A percentile compares a stretch with the other conserved stretches of the same genome.
Conservation (phyloP, 2,797 vertebrate species). For the Squalus acanthias region DNA sequence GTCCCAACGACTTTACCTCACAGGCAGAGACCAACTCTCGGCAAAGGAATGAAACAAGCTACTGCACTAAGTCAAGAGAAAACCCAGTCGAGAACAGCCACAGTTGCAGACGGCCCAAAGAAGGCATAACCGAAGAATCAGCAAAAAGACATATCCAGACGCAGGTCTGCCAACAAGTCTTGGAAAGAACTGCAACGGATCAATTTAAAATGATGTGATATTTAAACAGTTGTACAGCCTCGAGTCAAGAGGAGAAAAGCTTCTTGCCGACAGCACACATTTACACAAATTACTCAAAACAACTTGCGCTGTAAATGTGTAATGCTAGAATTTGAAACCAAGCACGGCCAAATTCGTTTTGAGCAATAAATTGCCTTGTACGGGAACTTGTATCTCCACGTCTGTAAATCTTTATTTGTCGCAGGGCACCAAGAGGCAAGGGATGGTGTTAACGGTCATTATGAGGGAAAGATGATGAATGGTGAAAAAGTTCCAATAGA, state of each 20-base stretch:
- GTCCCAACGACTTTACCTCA: background rate
- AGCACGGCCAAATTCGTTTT: background rate
- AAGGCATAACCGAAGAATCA: background rate
- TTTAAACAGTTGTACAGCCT: background rate
- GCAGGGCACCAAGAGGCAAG: background rate
- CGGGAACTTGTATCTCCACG: background rate
- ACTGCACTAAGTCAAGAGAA: background rate
- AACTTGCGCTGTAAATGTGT: background rate
- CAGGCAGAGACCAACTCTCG: background rate
- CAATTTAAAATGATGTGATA: background rate
- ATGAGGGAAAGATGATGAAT: background rate
- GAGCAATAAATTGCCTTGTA: background rate
- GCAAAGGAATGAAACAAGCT: background rate
- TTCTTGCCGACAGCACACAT: background rate
- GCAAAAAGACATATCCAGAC: background rate
- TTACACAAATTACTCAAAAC: background rate
- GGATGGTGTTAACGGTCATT: background rate
- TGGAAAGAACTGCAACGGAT: background rate
- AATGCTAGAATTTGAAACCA: background rate
- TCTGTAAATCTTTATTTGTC: background rate
- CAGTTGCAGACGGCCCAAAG: background rate
- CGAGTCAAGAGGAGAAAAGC: background rate
- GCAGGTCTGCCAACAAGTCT: background rate
- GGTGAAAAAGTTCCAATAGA: background rate
- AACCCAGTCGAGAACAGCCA: background rate